phyloP scores from a whole-genome alignment of 2,113 vertebrate species.

The Antechinus flavipes region DNA sequence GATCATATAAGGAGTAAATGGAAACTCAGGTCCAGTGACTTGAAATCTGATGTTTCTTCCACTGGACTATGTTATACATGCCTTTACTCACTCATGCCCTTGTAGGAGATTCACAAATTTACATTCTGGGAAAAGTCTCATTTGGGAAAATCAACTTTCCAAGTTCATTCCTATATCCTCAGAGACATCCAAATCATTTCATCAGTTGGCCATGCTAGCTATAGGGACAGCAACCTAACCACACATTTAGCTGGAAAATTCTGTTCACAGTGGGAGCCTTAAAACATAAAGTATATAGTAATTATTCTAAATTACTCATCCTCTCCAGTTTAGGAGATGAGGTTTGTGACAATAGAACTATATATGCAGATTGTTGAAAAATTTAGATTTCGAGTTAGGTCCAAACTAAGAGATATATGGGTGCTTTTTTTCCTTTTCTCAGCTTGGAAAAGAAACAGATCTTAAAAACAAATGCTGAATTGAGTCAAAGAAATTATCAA shows the following conservation, averaged over 20 bases:
- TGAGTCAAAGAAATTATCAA: slow-evolving; percentile 29
- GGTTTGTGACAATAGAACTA: slow-evolving; percentile 1
- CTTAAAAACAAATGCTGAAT: slow-evolving; percentile 46
- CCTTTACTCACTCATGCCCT: background rate
- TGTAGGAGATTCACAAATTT: slow-evolving; percentile 9
- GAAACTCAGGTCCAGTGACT: background rate
- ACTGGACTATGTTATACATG: background rate
- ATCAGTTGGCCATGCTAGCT: background rate
- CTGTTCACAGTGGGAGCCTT: slow-evolving; percentile 18
- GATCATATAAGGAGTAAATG: background rate
- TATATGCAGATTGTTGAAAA: slow-evolving; percentile 2
- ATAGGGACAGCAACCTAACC: background rate
- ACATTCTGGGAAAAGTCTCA: background rate
- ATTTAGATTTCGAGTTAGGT: slow-evolving; percentile 28
- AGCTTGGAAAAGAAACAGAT: slow-evolving; percentile 29
- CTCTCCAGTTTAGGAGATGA: slow-evolving; percentile 14
- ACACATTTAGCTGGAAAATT: background rate
- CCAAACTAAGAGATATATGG: background rate
- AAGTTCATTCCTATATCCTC: slow-evolving; percentile 1
- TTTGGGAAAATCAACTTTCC: slow-evolving; percentile 20
- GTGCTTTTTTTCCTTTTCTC: slow-evolving; percentile 29
- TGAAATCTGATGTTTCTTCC: background rate
- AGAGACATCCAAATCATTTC: background rate
- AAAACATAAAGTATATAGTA: background rate
- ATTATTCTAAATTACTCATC: slow-evolving; percentile 13